phyloP scores from a whole-genome alignment of 2,797 vertebrate genomes.

The Alauda arvensis region DNA sequence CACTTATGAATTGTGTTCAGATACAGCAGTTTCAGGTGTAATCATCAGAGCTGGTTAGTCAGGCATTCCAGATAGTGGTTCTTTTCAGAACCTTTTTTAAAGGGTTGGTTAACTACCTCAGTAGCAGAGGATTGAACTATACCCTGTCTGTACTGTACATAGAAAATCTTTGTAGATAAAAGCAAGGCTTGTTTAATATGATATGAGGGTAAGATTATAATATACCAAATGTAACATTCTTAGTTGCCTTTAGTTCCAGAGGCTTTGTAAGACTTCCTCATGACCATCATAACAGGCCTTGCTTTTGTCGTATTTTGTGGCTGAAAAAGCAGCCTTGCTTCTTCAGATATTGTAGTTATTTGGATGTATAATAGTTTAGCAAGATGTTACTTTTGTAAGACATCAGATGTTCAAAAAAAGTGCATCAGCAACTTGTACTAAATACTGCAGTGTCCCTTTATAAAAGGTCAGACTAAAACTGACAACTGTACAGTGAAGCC shows the following conservation, averaged over 20 bases:
- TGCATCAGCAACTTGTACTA: conserved; percentile 95
- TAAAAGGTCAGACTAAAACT: conserved; percentile 83
- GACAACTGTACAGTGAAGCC: conserved; percentile 77
- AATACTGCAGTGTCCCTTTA: conserved; percentile 99
- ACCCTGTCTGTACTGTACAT: conserved; percentile 99
- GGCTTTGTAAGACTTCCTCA: conserved; percentile 94
- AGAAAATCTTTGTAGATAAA: conserved; percentile 99
- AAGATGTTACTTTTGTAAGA: conserved; percentile 99
- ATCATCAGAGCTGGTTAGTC: conserved; percentile 99
- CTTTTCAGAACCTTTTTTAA: conserved; percentile 99
- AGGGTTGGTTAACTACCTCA: conserved; percentile 99
- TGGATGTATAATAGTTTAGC: conserved; percentile 99
- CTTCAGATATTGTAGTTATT: conserved; percentile 99
- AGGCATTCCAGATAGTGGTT: conserved; percentile 99
- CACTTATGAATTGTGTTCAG: conserved; percentile 83
- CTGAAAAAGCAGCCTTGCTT: conserved; percentile 99
- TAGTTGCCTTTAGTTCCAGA: conserved; percentile 97
- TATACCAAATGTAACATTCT: conserved; percentile 98
- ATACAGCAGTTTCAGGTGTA: conserved; percentile 98
- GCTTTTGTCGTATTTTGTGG: conserved; percentile 99
- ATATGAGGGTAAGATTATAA: conserved; percentile 94
- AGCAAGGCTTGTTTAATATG: conserved; percentile 99
- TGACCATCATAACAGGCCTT: conserved; percentile 97
- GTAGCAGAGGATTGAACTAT: conserved; percentile 99
- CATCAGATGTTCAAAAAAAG: conserved; percentile 95